These are phyloP conservation scores for Cairina moschata DNA, from an alignment of 2,113 vertebrate species.

Conservation along the genomic window DNA sequence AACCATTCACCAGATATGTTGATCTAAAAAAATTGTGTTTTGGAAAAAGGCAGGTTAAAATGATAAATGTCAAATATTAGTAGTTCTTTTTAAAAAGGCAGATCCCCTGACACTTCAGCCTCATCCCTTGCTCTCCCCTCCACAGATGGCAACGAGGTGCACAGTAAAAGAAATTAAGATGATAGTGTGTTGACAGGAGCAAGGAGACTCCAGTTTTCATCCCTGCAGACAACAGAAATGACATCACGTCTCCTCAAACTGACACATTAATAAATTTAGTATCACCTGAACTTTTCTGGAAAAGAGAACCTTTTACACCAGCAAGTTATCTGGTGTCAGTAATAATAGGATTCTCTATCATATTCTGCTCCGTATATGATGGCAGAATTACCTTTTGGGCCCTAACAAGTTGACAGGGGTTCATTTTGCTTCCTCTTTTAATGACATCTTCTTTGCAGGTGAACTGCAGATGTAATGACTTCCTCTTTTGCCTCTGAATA, in stretches of 20 bases:
- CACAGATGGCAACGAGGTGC: slow-evolving; percentile 83
- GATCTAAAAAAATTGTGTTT: not conserved
- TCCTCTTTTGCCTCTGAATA: slow-evolving; percentile 73
- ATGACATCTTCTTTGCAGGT: slow-evolving; percentile 87
- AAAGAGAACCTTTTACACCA: slow-evolving; percentile 85
- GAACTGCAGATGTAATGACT: slow-evolving; percentile 84
- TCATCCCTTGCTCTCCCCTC: slow-evolving; percentile 65
- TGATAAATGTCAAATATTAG: slow-evolving; percentile 86
- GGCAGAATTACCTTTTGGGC: slow-evolving; percentile 86
- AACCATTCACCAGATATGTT: not conserved
- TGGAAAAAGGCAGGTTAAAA: slow-evolving; percentile 68
- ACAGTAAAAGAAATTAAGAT: slow-evolving; percentile 89
- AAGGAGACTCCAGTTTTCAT: slow-evolving; percentile 84
- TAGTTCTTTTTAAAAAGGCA: slow-evolving; percentile 76
- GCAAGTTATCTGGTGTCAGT: slow-evolving; percentile 85
- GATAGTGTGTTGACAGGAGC: slow-evolving; percentile 90
- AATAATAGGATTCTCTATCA: slow-evolving; percentile 88
- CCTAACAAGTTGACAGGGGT: slow-evolving; percentile 91
- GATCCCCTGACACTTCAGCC: slow-evolving; percentile 76
- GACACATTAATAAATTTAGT: slow-evolving; percentile 94
- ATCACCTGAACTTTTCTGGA: slow-evolving; percentile 93
- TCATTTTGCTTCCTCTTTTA: slow-evolving; percentile 89
- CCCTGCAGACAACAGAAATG: slow-evolving; percentile 86
- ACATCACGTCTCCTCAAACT: slow-evolving; percentile 85
- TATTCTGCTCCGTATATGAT: slow-evolving; percentile 80